Evolutionary conservation across 2,888 invertebrate species (phyloP).

Genomic region (Microchrysa polita): DNA sequence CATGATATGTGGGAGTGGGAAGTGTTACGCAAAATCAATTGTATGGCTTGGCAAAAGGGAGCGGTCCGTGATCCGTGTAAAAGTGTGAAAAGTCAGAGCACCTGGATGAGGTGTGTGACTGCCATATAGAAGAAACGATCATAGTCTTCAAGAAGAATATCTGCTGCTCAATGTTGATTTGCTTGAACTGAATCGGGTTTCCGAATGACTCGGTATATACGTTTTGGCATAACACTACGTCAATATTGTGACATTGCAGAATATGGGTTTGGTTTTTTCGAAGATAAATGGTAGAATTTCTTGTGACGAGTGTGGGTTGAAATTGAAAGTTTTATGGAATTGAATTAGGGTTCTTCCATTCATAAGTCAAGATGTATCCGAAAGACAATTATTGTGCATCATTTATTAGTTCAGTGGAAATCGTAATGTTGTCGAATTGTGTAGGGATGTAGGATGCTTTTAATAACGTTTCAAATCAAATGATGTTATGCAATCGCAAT

Average conservation of each 20-base stretch:
- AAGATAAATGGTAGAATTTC: constrained; percentile 30
- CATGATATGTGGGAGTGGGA: constrained; percentile 44
- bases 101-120: constrained; percentile 38
- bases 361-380: no score
- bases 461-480: no score
- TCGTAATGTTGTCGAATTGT: no score
- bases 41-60: constrained; percentile 37
- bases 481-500: no score
- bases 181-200: constrained; percentile 14
- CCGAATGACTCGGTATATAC: constrained; percentile 15
- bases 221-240: constrained; percentile 27
- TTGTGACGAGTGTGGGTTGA: constrained; percentile 28
- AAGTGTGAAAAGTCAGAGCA: constrained; percentile 36
- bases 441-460: no score
- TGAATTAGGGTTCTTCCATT: no score
- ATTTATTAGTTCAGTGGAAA: no score
- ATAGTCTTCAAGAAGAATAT: constrained; percentile 28
- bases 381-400: no score
- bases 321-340: constrained; percentile 19
- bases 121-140: background rate
- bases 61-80: constrained; percentile 37
- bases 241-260: constrained; percentile 40
- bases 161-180: constrained; percentile 1
- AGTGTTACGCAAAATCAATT: constrained; percentile 48
- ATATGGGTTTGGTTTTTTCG: constrained; percentile 38